These are phyloP conservation scores for Sinotaia quadrata DNA, from an alignment of 2,888 invertebrate species.

Conservation along the genomic window DNA sequence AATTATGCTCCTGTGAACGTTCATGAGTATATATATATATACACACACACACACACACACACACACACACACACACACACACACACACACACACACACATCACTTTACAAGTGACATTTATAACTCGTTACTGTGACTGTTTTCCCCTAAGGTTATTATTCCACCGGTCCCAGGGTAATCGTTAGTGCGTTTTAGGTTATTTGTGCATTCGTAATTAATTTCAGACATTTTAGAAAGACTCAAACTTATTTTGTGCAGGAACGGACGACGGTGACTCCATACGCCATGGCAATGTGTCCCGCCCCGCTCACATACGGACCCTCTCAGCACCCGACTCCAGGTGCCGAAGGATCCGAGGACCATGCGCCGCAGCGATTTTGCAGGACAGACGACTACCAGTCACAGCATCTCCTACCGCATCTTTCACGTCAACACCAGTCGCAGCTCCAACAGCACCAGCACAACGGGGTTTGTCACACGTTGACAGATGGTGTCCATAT, in stretches of 20 bases:
- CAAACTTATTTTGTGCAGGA: background rate
- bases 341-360: background rate
- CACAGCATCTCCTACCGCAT: background rate
- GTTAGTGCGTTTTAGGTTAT: background rate
- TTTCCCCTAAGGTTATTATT: background rate
- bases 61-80: background rate
- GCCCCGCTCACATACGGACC: background rate
- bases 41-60: constrained; percentile 1
- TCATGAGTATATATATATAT: background rate
- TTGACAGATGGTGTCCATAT: background rate
- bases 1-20: background rate
- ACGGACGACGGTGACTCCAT: background rate
- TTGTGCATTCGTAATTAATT: too few relatives aligned
- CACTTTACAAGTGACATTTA: too few relatives aligned
- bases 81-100: too few relatives aligned
- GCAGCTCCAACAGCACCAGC: background rate
- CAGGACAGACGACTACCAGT: background rate
- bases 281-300: constrained; percentile 18
- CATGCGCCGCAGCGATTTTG: background rate
- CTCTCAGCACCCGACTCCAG: background rate
- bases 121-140: background rate
- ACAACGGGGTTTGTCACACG: background rate
- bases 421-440: background rate
- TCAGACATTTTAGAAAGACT: too few relatives aligned
- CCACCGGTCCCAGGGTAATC: background rate